These are phyloP conservation scores for Phrynocephalus forsythii DNA, from an alignment of 2,797 vertebrate genomes.

Conservation along the genomic window DNA sequence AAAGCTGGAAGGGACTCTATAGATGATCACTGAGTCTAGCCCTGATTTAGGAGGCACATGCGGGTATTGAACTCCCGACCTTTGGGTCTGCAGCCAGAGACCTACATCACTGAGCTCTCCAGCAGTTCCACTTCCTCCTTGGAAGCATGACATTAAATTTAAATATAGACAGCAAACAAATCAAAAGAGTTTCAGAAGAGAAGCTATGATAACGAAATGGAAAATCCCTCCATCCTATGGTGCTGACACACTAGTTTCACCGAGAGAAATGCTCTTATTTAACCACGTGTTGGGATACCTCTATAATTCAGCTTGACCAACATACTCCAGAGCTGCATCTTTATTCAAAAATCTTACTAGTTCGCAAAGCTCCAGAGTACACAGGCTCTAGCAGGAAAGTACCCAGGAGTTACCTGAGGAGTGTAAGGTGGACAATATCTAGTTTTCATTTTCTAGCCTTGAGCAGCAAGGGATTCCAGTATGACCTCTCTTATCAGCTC, in stretches of 20 bases:
- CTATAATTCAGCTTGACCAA: background rate
- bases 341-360: background rate
- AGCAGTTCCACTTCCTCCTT: too few relatives aligned
- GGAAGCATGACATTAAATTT: too few relatives aligned
- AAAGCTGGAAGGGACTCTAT: too few relatives aligned
- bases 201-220: too few relatives aligned
- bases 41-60: too few relatives aligned
- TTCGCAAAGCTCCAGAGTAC: background rate
- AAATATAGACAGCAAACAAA: too few relatives aligned
- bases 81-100: too few relatives aligned
- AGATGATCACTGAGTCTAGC: too few relatives aligned
- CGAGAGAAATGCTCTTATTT: background rate
- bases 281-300: background rate
- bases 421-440: background rate
- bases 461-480: background rate
- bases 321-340: background rate
- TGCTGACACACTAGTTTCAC: background rate
- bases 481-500: background rate
- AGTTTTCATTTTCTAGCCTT: background rate
- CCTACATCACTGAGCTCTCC: too few relatives aligned
- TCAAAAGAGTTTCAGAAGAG: too few relatives aligned
- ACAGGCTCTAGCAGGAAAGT: background rate
- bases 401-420: background rate
- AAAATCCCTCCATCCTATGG: background rate
- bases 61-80: too few relatives aligned